Base-by-base conservation (phyloP, 92 coral and sea anemone species). In the Porites cylindrica region DNA sequence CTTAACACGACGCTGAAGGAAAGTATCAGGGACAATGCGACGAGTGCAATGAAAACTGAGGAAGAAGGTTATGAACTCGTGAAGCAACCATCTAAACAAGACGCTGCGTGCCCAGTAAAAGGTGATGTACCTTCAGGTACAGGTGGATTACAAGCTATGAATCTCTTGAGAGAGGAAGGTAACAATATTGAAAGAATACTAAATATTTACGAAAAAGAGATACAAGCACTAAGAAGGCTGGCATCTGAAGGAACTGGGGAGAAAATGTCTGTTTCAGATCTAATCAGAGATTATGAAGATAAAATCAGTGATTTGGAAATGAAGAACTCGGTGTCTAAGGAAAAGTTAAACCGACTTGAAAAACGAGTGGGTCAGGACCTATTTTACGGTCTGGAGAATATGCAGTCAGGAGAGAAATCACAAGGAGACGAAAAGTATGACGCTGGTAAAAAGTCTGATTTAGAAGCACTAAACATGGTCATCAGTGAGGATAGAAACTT, bases 171-270 rank as follows among this genome's bases (percentile, higher is more conserved):
- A 14, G 80, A 84, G 8, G 90, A 88, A 10, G 79, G 88, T 50
- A 77, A 38, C 24, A 78, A 91, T 24, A 84, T 93, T 2, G 92
- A 85, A 77, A 80, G 81, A 17, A 82, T 93, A 23, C 62, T 93
- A 47, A 58, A 72, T 7, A 72, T 19, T 18, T 87, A 88, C 68
- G 92, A 91, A 61, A 84, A 59, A 21, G 93, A 91, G n/a, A 66
- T 93, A 24, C 85, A 87, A 2, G 83, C 82, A 73, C 72, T 91
- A 8, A 85, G 80, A 66, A 21, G 75, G 20, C 43, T 79, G 21
- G 64, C 60, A 20, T 38, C 72, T 50, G 74, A 52, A 7, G 77
- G 54, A 81, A 59, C 4, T 3, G 78, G 52, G 50, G 88, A 85
- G 38, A 76, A 29, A 51, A 32, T 62, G 8, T 47, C 76, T 1